Evolutionary conservation across 2,888 invertebrate genomes (phyloP).

Genomic region (Kryphioiulus occultus): DNA sequence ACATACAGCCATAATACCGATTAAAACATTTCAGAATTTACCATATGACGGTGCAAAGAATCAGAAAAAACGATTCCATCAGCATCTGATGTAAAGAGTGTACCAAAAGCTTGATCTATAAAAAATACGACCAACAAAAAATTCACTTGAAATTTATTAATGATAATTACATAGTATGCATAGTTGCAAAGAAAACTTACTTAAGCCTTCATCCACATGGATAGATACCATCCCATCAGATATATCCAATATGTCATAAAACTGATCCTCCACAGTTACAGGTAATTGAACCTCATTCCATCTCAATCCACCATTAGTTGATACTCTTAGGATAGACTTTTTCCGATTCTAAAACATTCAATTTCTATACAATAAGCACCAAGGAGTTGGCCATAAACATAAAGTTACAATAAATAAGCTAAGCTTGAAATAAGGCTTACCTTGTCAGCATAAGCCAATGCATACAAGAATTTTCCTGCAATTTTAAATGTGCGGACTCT

Average conservation of each 20-base stretch:
- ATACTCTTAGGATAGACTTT: slow-evolving; percentile 50
- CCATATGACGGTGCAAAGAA: slow-evolving; percentile 50
- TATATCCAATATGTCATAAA: slow-evolving; percentile 52
- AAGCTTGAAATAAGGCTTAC: not conserved
- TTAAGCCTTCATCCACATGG: slow-evolving; percentile 49
- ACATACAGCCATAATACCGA: not conserved
- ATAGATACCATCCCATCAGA: slow-evolving; percentile 53
- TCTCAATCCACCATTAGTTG: slow-evolving; percentile 49
- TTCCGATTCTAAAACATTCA: slow-evolving; percentile 13
- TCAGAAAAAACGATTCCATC: slow-evolving; percentile 53
- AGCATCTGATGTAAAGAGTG: slow-evolving; percentile 52
- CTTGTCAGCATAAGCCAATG: slow-evolving; percentile 40
- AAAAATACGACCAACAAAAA: not conserved
- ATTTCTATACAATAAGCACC: not conserved
- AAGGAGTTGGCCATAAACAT: not conserved
- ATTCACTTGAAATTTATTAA: not conserved
- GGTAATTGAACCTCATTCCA: slow-evolving; percentile 53
- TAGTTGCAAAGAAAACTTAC: slow-evolving; percentile 6
- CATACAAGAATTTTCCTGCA: slow-evolving; percentile 47
- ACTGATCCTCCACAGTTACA: slow-evolving; percentile 52
- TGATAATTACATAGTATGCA: not conserved
- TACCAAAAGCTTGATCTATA: slow-evolving; percentile 50
- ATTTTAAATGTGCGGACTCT: slow-evolving; percentile 48
- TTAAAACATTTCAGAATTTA: not conserved
- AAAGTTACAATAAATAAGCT: not conserved